A percentile compares a stretch with the other conserved stretches of the same genome.
Evolutionary conservation across 2,113 vertebrate genomes (phyloP).

Genomic region (Ciconia maguari): DNA sequence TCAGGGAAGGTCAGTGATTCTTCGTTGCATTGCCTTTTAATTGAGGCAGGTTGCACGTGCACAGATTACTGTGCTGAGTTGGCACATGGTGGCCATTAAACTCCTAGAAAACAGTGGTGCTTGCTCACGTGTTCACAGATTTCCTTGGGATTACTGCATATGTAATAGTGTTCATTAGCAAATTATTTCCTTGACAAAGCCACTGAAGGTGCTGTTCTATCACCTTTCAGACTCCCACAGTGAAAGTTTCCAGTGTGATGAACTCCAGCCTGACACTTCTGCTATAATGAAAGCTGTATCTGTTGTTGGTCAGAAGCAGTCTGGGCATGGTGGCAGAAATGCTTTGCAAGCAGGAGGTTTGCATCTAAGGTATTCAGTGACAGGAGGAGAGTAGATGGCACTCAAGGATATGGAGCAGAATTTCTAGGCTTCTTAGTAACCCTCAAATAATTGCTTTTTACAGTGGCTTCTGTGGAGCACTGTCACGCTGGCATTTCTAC

Average conservation of each 20-base stretch:
- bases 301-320: not conserved
- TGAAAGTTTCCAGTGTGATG: not conserved
- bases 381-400: not conserved
- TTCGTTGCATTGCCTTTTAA: not conserved
- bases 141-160: not conserved
- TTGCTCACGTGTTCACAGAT: not conserved
- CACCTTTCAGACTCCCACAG: not conserved
- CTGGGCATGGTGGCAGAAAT: not conserved
- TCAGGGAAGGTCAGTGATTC: not conserved
- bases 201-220: not conserved
- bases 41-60: not conserved
- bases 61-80: not conserved
- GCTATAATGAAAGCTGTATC: not conserved
- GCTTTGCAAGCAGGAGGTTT: not conserved
- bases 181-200: not conserved
- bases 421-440: not conserved
- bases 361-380: not conserved
- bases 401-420: not conserved
- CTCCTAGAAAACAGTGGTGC: not conserved
- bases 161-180: not conserved
- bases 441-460: not conserved
- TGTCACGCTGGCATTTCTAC: not conserved
- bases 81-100: not conserved
- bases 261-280: not conserved
- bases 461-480: not conserved